phyloP scores from a whole-genome alignment of 2,113 vertebrate species.

The Entelurus aequoreus region DNA sequence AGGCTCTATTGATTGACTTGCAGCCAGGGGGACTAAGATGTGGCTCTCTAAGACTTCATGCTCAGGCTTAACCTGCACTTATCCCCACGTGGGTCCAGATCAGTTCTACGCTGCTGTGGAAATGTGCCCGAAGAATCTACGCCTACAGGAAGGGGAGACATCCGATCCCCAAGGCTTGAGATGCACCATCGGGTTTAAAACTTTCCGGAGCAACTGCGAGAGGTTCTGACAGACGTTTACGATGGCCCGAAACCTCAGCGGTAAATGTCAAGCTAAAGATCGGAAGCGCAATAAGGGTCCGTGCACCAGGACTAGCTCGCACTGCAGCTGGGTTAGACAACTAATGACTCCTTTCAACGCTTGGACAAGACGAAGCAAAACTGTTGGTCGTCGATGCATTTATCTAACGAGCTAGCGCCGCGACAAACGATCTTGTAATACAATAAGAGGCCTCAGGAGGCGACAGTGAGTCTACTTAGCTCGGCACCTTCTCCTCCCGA shows the following conservation, averaged over 20 bases:
- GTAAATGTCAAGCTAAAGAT: conserved; percentile 22
- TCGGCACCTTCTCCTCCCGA: no score
- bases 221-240: conserved; percentile 16
- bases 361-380: background rate
- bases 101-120: background rate
- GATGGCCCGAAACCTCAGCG: conserved; percentile 12
- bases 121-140: background rate
- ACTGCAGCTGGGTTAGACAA: background rate
- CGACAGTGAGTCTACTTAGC: no score
- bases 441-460: background rate
- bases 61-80: conserved; percentile 15
- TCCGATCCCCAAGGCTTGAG: conserved; percentile 20
- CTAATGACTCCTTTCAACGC: background rate
- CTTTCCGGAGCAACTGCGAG: background rate
- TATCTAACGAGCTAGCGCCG: no score
- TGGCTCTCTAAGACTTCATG: conserved; percentile 29
- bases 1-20: conserved; percentile 62
- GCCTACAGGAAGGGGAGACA: background rate
- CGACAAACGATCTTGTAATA: background rate
- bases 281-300: conserved; percentile 6
- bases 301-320: background rate
- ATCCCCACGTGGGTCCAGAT: conserved; percentile 1
- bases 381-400: background rate
- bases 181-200: conserved; percentile 1
- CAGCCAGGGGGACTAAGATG: conserved; percentile 38